Conservation (phyloP, 2,113 vertebrate genomes). For the Columba livia region DNA sequence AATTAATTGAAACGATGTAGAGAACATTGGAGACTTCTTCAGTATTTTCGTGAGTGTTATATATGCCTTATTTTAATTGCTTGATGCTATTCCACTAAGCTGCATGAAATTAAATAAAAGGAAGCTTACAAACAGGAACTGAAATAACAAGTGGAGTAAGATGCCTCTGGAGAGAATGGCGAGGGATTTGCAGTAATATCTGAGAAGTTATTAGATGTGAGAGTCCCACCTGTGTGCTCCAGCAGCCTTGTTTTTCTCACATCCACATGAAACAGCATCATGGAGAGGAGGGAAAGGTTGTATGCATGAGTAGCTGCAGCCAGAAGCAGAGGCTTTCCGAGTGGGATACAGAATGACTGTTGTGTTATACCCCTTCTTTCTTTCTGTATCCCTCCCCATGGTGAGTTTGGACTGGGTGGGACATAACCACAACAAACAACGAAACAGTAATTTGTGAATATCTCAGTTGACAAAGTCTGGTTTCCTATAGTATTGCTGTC, state of each 20-base stretch:
- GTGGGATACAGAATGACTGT: not conserved
- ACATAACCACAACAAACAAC: not conserved
- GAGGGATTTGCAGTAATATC: constrained; percentile 31
- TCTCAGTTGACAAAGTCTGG: not conserved
- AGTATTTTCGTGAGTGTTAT: not conserved
- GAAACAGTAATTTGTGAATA: not conserved
- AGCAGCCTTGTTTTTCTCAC: constrained; percentile 25
- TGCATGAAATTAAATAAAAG: constrained; percentile 35
- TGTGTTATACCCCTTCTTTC: not conserved
- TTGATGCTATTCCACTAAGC: constrained; percentile 21
- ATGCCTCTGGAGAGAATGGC: not conserved
- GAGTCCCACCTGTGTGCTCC: constrained; percentile 15
- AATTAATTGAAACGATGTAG: constrained; percentile 3
- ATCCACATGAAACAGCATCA: not conserved
- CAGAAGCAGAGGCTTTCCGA: not conserved
- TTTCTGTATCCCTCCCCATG: not conserved
- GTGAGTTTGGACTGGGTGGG: not conserved
- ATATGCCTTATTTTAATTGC: constrained; percentile 18
- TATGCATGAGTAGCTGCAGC: not conserved
- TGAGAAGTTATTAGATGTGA: constrained; percentile 39
- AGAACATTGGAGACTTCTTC: not conserved
- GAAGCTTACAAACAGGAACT: constrained; percentile 48
- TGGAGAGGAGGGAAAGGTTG: not conserved
- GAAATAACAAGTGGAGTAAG: constrained; percentile 26
- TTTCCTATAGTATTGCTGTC: not conserved